A percentile compares a stretch with the other conserved stretches of the same genome.
phyloP scores from a whole-genome alignment of 2,888 invertebrate genomes.

The Aphodius granarius region DNA sequence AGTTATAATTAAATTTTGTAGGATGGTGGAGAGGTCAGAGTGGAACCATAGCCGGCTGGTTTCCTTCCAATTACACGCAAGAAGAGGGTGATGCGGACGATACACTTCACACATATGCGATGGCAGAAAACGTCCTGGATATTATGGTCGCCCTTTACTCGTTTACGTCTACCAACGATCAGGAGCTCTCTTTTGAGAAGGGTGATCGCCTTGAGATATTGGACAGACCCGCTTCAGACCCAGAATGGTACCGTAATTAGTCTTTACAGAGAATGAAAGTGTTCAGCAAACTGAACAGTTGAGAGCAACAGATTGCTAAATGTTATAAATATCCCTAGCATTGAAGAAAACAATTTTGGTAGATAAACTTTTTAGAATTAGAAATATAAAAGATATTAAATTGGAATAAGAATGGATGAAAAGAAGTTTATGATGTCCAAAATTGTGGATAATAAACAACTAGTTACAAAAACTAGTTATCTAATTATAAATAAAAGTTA shows the following conservation, averaged over 20 bases:
- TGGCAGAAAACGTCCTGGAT: constrained; percentile 94
- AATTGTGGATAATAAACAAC: too few relatives aligned
- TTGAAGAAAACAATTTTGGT: too few relatives aligned
- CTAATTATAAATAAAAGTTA: too few relatives aligned
- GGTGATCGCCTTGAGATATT: constrained; percentile 95
- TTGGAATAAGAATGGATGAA: too few relatives aligned
- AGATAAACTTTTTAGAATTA: too few relatives aligned
- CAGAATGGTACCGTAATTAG: constrained; percentile 96
- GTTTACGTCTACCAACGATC: constrained; percentile 91
- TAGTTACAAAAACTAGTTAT: too few relatives aligned
- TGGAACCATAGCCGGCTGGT: constrained; percentile 79
- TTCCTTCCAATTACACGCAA: constrained; percentile 98
- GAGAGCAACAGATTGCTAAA: too few relatives aligned
- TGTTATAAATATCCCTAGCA: too few relatives aligned
- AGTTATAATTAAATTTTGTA: constrained; percentile 32
- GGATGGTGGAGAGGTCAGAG: constrained; percentile 97
- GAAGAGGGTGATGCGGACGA: constrained; percentile 87
- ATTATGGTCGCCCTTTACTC: constrained; percentile 95
- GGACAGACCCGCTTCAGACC: constrained; percentile 95
- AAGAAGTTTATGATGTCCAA: too few relatives aligned
- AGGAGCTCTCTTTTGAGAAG: constrained; percentile 95
- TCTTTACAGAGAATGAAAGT: too few relatives aligned
- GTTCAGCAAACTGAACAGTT: too few relatives aligned
- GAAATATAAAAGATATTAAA: too few relatives aligned
- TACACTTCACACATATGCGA: constrained; percentile 88